Conservation (phyloP, 2,797 vertebrate species). For the Salarias fasciatus region DNA sequence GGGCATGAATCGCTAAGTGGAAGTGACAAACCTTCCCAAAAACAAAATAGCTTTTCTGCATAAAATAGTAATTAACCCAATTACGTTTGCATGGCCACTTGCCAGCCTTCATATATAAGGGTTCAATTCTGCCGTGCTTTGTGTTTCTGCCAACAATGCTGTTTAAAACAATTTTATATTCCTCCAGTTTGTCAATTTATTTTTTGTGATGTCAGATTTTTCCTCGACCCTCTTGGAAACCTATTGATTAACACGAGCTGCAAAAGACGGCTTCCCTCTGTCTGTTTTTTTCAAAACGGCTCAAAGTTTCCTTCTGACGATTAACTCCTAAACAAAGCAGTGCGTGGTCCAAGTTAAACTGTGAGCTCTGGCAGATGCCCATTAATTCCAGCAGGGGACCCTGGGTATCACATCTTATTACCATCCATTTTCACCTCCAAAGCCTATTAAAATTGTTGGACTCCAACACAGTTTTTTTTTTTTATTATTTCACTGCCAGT, state of each 20-base stretch:
- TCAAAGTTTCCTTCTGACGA: slow-evolving; percentile 47
- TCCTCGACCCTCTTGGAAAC: slow-evolving; percentile 14
- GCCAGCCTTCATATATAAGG: not conserved
- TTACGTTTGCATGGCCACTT: slow-evolving; percentile 37
- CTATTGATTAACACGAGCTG: slow-evolving; percentile 4
- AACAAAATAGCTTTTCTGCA: slow-evolving; percentile 46
- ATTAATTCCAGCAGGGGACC: slow-evolving; percentile 67
- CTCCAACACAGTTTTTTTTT: slow-evolving; percentile 35
- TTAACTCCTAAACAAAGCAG: slow-evolving; percentile 66
- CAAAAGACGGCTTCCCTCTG: not conserved
- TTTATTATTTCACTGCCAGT: slow-evolving; percentile 26
- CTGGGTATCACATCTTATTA: slow-evolving; percentile 59
- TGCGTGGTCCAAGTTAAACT: slow-evolving; percentile 51
- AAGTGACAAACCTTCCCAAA: slow-evolving; percentile 57
- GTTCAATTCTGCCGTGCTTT: slow-evolving; percentile 28
- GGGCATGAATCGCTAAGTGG: slow-evolving; percentile 68
- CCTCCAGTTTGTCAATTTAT: slow-evolving; percentile 8
- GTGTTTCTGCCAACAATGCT: slow-evolving; percentile 4
- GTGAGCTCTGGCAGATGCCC: slow-evolving; percentile 61
- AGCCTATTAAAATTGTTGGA: slow-evolving; percentile 66
- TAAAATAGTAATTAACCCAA: slow-evolving; percentile 74
- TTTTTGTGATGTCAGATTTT: slow-evolving; percentile 18
- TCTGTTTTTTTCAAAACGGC: slow-evolving; percentile 29
- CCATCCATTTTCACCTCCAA: slow-evolving; percentile 64
- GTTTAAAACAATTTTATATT: slow-evolving; percentile 1